These are phyloP conservation scores for Araneus ventricosus DNA, from an alignment of 1,140 invertebrate species.

Conservation along the genomic window DNA sequence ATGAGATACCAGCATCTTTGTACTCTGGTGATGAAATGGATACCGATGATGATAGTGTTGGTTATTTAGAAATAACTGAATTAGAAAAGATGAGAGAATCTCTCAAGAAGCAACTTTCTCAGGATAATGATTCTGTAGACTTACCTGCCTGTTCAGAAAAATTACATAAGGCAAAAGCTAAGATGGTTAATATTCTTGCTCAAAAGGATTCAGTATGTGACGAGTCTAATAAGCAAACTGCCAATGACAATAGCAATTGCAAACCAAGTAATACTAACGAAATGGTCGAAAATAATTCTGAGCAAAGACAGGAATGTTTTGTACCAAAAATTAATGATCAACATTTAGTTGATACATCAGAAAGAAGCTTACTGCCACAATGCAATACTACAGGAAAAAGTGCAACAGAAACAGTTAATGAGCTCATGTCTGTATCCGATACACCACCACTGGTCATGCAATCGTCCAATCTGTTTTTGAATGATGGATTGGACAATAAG, in stretches of 20 bases:
- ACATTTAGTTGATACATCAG: neutral
- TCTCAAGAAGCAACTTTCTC: neutral
- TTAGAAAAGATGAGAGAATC: slow-evolving; percentile 36
- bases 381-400: neutral
- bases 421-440: neutral
- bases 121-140: neutral
- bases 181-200: neutral
- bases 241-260: too few relatives aligned
- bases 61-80: slow-evolving; percentile 19
- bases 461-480: slow-evolving; percentile 65
- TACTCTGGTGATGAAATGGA: neutral
- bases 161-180: neutral
- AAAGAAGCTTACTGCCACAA: neutral
- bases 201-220: too few relatives aligned
- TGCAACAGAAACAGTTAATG: neutral
- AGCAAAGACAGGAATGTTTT: too few relatives aligned
- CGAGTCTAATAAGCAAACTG: too few relatives aligned
- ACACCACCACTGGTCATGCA: slow-evolving; percentile 72
- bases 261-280: too few relatives aligned
- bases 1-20: neutral
- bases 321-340: neutral
- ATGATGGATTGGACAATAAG: slow-evolving; percentile 69
- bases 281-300: too few relatives aligned
- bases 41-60: neutral
- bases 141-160: too few relatives aligned